Percentiles rank a stretch among this genome's conserved stretches.
Conservation (phyloP, 2,797 vertebrate genomes). For the Cottoperca gobio region DNA sequence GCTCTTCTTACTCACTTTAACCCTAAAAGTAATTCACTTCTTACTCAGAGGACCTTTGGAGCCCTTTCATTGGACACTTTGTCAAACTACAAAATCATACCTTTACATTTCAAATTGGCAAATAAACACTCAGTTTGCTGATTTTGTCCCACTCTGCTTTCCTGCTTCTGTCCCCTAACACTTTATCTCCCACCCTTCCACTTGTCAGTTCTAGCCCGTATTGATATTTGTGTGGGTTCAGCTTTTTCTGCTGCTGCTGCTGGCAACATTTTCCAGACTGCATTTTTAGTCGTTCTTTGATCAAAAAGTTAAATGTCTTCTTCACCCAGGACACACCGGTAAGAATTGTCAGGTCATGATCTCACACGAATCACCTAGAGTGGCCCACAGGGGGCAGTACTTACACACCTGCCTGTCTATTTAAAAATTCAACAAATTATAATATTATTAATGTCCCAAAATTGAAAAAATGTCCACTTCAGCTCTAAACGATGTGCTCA, state of each 20-base stretch:
- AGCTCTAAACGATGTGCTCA: constrained; percentile 25
- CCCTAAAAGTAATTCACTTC: background rate
- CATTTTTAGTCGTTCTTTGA: background rate
- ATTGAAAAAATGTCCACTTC: constrained; percentile 14
- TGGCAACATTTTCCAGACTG: constrained; percentile 11
- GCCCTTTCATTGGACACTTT: background rate
- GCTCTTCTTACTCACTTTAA: background rate
- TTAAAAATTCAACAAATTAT: constrained; percentile 15
- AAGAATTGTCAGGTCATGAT: constrained; percentile 18
- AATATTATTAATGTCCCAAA: constrained; percentile 3
- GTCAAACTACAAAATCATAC: background rate
- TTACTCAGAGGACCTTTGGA: background rate
- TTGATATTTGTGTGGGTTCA: constrained; percentile 39
- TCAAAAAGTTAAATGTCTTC: background rate
- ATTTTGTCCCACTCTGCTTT: background rate
- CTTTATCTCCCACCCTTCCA: constrained; percentile 11
- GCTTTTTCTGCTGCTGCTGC: constrained; percentile 22
- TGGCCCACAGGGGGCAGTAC: constrained; percentile 44
- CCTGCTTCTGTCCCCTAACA: background rate
- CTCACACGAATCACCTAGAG: constrained; percentile 1
- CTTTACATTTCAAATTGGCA: background rate
- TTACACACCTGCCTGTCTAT: constrained; percentile 20
- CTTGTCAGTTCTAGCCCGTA: constrained; percentile 24
- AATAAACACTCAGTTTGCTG: background rate
- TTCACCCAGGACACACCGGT: too few species aligned